Evolutionary conservation across 2,113 vertebrate species (phyloP), one percentile per base, ranked within the genome.

Genomic region (Deroptyus accipitrinus): DNA sequence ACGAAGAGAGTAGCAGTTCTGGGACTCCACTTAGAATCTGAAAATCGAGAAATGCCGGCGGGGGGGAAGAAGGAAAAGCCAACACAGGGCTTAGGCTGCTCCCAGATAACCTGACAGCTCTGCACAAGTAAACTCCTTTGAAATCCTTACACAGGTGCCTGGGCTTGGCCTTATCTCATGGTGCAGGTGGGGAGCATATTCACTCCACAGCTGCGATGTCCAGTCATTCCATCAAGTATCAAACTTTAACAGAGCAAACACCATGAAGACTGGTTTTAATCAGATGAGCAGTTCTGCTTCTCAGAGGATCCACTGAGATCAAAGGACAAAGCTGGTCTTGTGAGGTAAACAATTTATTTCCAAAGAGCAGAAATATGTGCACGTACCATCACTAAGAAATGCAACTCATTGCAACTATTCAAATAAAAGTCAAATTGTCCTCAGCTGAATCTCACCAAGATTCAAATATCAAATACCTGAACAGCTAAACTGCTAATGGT

Each of bases 61-160:
- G 42, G 7, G 42, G 42, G 42, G 4, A 5, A 55, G 19, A 31
- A 54, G 2, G 8, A 44, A 62, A 0, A 20, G 35, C 49, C 24
- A 70, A 27, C 19, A 8, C 10, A 16, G 8, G 18, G 20, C 30
- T 42, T 7, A 1, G 23, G 64, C 35, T 74, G 24, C 11, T 82
- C 28, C n/a, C 70, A 86, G 67, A 13, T 16, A 74, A 67, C 31
- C 12, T 6, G 9, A 57, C 30, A 67, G 59, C 13, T 16, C 39
- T 13, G 0, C 6, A 0, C 1, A 12, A 64, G 24, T 4, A 1
- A 95, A 54, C 13, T 54, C 51, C 41, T 49, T 54, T 6, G 6
- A 91, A 78, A 81, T 11, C 24, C 22, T 7, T 4, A 1, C 6
- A 31, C 2, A 48, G 49, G 22, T 74, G 64, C 54, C 62, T 0